Percentiles rank a stretch among this genome's conserved stretches.
Evolutionary conservation across 2,888 invertebrate species (phyloP).

Genomic region (Agonopterix subpropinquella): DNA sequence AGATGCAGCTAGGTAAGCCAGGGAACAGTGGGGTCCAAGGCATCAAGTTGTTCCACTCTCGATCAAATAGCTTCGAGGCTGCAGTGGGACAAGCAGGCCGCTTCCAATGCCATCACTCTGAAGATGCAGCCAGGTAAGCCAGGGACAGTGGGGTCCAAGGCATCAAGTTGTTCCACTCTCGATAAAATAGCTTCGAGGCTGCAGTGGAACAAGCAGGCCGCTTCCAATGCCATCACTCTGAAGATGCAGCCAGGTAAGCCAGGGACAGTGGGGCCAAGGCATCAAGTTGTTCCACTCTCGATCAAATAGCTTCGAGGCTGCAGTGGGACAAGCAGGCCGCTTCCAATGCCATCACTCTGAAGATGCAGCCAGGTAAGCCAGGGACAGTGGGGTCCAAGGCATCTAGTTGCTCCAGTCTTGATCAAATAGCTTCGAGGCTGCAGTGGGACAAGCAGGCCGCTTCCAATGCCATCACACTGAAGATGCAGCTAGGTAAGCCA

Average conservation of each 20-base stretch:
- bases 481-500: too few species aligned
- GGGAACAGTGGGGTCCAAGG: too few species aligned
- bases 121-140: constrained; percentile 73
- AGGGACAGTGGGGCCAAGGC: too few species aligned
- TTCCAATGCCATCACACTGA: too few species aligned
- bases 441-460: too few species aligned
- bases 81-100: constrained; percentile 80
- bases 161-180: too few species aligned
- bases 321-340: constrained; percentile 81
- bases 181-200: constrained; percentile 44
- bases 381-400: too few species aligned
- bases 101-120: constrained; percentile 76
- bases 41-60: too few species aligned
- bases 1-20: constrained; percentile 69
- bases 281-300: too few species aligned
- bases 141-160: too few species aligned
- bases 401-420: too few species aligned
- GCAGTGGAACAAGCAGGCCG: constrained; percentile 80
- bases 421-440: too few species aligned
- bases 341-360: constrained; percentile 77
- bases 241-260: constrained; percentile 73
- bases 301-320: constrained; percentile 45
- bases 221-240: constrained; percentile 76
- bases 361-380: constrained; percentile 69
- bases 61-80: constrained; percentile 45